A percentile compares a stretch with the other conserved stretches of the same genome.
Evolutionary conservation across 2,888 invertebrate species (phyloP).

Genomic region (Cheilosia impressa): DNA sequence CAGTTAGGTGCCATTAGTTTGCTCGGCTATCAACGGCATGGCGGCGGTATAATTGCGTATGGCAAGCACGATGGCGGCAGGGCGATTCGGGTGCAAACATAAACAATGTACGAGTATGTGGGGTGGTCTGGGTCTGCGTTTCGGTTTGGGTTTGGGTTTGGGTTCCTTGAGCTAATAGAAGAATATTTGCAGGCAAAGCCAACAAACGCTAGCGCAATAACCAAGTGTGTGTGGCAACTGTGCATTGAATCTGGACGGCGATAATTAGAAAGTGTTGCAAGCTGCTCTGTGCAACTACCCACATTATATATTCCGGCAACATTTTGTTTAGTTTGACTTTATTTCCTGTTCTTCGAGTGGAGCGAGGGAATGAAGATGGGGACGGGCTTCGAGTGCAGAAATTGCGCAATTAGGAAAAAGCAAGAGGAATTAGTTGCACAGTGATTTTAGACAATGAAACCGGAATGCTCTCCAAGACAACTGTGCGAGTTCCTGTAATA

Average conservation of each 20-base stretch:
- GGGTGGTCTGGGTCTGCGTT: background rate
- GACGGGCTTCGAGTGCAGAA: constrained; percentile 31
- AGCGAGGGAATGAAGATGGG: background rate
- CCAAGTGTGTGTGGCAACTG: constrained; percentile 48
- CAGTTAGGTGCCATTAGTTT: constrained; percentile 37
- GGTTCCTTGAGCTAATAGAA: constrained; percentile 26
- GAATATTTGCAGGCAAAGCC: constrained; percentile 60
- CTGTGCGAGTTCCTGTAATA: constrained; percentile 24
- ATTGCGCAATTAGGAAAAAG: constrained; percentile 36
- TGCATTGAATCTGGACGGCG: constrained; percentile 56
- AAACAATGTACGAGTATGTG: constrained; percentile 41
- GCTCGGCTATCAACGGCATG: constrained; percentile 40
- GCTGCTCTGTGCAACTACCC: constrained; percentile 24
- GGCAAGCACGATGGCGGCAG: background rate
- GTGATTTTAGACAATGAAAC: constrained; percentile 21
- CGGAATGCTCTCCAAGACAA: constrained; percentile 19
- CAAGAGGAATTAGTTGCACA: constrained; percentile 35
- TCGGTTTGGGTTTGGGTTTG: background rate
- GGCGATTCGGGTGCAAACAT: constrained; percentile 58
- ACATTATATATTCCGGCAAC: constrained; percentile 51
- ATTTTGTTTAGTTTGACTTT: constrained; percentile 56
- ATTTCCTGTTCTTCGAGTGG: constrained; percentile 17
- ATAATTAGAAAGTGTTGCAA: constrained; percentile 68
- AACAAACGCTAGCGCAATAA: constrained; percentile 40
- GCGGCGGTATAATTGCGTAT: background rate